phyloP scores from a whole-genome alignment of 1,140 invertebrate species.

The Pararge aegeria region DNA sequence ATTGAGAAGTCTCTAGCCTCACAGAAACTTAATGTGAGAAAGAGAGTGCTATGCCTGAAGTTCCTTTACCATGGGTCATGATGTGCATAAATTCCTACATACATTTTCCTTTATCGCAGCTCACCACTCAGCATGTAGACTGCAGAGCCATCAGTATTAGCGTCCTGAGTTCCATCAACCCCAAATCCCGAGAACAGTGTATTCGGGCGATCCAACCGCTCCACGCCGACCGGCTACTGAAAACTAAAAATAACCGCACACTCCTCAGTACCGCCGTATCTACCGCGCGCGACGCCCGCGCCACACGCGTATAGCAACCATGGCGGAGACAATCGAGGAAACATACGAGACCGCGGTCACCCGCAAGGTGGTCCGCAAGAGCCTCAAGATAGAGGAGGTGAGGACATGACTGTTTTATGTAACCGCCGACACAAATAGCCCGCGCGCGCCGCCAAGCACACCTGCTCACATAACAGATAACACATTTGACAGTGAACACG shows the following conservation, averaged over 20 bases:
- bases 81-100: no score
- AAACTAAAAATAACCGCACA: conserved; percentile 73
- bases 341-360: conserved; percentile 81
- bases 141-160: neutral
- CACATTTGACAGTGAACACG: conserved; percentile 69
- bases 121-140: neutral
- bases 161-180: conserved; percentile 44
- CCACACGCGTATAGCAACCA: conserved; percentile 66
- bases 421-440: conserved; percentile 68
- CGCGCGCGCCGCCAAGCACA: conserved; percentile 51
- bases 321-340: conserved; percentile 81
- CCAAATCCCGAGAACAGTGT: conserved; percentile 48
- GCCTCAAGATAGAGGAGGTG: conserved; percentile 85
- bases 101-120: no score
- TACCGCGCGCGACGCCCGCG: conserved; percentile 69
- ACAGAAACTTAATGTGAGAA: no score
- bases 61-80: no score
- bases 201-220: conserved; percentile 45
- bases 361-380: conserved; percentile 82
- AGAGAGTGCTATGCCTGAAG: no score
- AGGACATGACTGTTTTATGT: conserved; percentile 74
- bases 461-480: conserved; percentile 72
- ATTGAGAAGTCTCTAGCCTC: no score
- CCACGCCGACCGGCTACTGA: conserved; percentile 61
- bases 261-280: conserved; percentile 70